Evolutionary conservation across 2,888 invertebrate species (phyloP), one percentile per base, ranked within the genome.

Genomic region (Scaptomyza parva): DNA sequence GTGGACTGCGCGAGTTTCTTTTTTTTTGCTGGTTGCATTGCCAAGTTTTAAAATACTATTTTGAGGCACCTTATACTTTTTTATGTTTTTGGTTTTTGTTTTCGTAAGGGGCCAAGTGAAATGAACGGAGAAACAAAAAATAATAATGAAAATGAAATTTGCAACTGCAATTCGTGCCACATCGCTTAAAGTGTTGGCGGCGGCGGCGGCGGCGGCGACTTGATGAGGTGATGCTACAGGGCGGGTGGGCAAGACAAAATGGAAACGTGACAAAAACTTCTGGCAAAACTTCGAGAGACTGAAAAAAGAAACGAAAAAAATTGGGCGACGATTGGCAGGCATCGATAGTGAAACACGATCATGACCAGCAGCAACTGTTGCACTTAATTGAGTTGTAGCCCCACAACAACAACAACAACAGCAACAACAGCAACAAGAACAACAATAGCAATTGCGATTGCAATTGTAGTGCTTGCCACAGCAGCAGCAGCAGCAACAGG

Each of bases 261-360:
- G 40, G 61, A 57, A 73, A 45, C 76, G 71, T 76, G 73, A 74
- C 76, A 74, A 74, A 74, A 75, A 57, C 41, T 57, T 41, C 17
- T 65, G 70, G 59, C 69, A 58, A 59, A 39, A 41, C n/a, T 37
- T 37, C 9, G 37, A 37, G 28, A 47, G 51, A 28, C 59, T 18
- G 41, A 59, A 47, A 75, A 35, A 72, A 55, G n/a, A n/a, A n/a
- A n/a, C n/a, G n/a, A n/a, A n/a, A n/a, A n/a, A n/a, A n/a, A n/a
- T n/a, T 52, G 60, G 40, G 43, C 76, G 66, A 75, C 72, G 86
- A 82, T 85, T 70, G 79, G 62, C 62, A 73, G 68, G 54, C 48
- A 61, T 65, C 66, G 81, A 86, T 86, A 11, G 17, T 9, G 70
- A 58, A 53, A 57, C 81, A 84, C 84, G 84, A 75, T 86, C 71